Conservation (phyloP, 2,888 invertebrate genomes). For the Hemithea aestivaria region DNA sequence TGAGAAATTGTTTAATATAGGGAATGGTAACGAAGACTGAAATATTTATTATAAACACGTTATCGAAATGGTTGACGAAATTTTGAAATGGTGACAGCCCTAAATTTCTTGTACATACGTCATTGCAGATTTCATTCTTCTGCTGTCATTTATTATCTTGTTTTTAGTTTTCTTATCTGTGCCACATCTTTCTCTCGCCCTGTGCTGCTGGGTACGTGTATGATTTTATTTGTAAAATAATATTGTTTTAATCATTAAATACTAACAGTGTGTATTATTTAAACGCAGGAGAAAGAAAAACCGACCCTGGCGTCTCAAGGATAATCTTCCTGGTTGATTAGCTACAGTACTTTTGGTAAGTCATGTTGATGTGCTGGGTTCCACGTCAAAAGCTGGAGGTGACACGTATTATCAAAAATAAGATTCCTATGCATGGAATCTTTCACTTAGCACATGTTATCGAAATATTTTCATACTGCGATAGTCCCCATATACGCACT, state of each 20-base stretch:
- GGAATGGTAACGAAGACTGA: no score
- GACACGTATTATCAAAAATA: conserved; percentile 75
- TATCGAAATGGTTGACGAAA: no score
- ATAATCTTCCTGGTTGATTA: conserved; percentile 67
- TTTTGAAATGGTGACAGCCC: conserved; percentile 5
- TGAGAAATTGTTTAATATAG: no score
- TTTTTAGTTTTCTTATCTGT: conserved; percentile 28
- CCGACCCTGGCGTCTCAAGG: conserved; percentile 69
- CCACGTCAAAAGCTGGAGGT: conserved; percentile 79
- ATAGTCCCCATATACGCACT: no score
- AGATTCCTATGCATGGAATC: conserved; percentile 42
- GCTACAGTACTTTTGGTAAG: conserved; percentile 75
- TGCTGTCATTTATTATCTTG: conserved; percentile 3
- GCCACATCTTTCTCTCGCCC: conserved; percentile 62
- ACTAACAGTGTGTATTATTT: conserved; percentile 42
- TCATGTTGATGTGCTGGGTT: conserved; percentile 61
- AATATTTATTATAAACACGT: no score
- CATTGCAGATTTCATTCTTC: conserved; percentile 4
- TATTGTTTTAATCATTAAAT: conserved; percentile 39
- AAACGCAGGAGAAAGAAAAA: conserved; percentile 59
- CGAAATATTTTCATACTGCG: not conserved
- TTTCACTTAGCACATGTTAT: conserved; percentile 22
- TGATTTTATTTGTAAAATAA: conserved; percentile 29
- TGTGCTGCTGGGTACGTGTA: conserved; percentile 71
- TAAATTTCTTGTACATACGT: not conserved